Conservation (phyloP, 2,888 invertebrate species). For the Tetramorium bicarinatum region DNA sequence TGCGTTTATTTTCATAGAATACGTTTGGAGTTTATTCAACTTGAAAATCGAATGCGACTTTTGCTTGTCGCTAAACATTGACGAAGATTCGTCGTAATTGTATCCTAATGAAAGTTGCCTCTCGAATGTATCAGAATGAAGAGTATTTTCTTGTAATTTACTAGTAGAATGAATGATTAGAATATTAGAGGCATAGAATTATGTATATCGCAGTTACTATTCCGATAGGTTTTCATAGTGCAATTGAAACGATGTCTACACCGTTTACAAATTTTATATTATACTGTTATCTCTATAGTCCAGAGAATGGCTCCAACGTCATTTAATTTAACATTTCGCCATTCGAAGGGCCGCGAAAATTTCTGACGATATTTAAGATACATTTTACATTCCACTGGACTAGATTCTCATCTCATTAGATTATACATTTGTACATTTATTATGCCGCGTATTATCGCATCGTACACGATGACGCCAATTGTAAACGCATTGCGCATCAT, state of each 20-base stretch:
- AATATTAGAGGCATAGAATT: background rate
- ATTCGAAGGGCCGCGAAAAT: background rate
- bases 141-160: conserved; percentile 30
- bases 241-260: conserved; percentile 43
- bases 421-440: conserved; percentile 60
- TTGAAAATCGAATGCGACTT: background rate
- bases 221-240: conserved; percentile 17
- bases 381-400: conserved; percentile 83
- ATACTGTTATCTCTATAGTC: conserved; percentile 20
- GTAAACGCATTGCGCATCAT: conserved; percentile 78
- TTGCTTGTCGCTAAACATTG: background rate
- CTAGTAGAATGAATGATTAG: conserved; percentile 12
- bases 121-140: background rate
- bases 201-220: conserved; percentile 35
- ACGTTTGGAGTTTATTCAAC: background rate
- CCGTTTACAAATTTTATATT: conserved; percentile 21
- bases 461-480: conserved; percentile 61
- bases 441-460: conserved; percentile 27
- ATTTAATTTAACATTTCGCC: background rate
- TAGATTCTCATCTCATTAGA: conserved; percentile 57
- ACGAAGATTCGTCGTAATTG: background rate
- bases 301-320: background rate
- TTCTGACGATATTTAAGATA: conserved; percentile 41
- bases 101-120: background rate
- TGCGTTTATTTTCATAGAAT: background rate